Conservation (phyloP, 2,888 invertebrate species). For the Acanthosepion lycidas region DNA sequence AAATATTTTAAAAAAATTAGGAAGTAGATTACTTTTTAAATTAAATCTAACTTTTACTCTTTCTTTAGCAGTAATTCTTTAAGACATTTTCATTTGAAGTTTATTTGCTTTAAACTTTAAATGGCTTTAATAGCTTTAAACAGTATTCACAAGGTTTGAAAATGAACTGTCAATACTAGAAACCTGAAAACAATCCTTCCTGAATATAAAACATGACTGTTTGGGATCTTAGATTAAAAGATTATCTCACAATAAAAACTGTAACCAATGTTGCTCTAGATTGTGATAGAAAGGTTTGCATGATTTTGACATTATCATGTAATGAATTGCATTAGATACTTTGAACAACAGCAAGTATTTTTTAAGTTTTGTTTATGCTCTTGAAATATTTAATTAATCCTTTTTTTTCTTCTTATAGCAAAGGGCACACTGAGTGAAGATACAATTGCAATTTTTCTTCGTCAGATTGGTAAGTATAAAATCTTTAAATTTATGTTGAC, state of each 20-base stretch:
- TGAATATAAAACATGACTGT: not conserved
- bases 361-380: not conserved
- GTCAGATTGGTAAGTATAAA: slow-evolving; percentile 86
- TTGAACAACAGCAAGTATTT: not conserved
- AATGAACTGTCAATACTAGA: not conserved
- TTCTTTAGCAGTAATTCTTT: no score
- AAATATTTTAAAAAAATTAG: no score
- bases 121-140: not conserved
- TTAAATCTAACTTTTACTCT: no score
- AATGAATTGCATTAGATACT: not conserved
- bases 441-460: slow-evolving; percentile 94
- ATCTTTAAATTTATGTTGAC: not conserved
- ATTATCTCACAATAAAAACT: not conserved
- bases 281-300: not conserved
- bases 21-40: no score
- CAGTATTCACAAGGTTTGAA: not conserved
- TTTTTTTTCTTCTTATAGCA: slow-evolving; percentile 77
- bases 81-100: not conserved
- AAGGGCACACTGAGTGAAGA: slow-evolving; percentile 97
- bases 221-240: not conserved
- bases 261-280: not conserved
- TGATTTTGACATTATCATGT: no score
- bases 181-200: not conserved
- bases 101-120: not conserved
- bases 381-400: not conserved